Evolutionary conservation across 2,113 vertebrate genomes (phyloP).

Genomic region (Nesoenas mayeri): DNA sequence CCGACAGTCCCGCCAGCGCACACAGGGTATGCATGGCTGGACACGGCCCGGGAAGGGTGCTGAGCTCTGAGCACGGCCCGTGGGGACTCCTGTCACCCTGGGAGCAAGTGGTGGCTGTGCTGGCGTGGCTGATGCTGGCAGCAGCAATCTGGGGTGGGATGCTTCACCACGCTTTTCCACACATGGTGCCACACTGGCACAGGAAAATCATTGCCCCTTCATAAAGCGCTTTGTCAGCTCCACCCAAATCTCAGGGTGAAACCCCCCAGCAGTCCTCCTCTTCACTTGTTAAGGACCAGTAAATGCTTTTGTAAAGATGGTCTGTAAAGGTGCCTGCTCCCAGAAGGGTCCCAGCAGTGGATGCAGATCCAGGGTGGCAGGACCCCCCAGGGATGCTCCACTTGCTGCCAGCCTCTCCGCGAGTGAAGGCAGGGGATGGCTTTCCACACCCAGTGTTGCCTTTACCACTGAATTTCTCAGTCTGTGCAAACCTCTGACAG

Average conservation of each 20-base stretch:
- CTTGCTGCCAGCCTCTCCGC: rapidly evolving
- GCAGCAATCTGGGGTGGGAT: background rate
- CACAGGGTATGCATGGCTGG: conserved; percentile 69
- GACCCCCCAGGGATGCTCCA: background rate
- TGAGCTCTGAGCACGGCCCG: rapidly evolving
- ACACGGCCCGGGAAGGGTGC: rapidly evolving
- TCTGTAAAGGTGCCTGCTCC: rapidly evolving
- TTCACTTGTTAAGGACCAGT: background rate
- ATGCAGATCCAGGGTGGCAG: background rate
- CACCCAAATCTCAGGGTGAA: background rate
- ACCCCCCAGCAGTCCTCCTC: background rate
- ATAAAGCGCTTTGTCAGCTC: background rate
- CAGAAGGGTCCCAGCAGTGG: background rate
- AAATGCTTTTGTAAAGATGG: background rate
- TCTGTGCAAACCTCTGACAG: rapidly evolving
- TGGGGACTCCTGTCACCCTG: rapidly evolving
- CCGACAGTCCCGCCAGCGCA: conserved; percentile 67
- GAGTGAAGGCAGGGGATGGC: background rate
- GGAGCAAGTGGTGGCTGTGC: rapidly evolving
- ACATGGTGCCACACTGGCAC: rapidly evolving
- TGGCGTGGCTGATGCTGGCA: rapidly evolving
- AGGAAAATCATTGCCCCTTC: background rate
- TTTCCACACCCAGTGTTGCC: background rate
- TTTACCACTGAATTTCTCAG: background rate
- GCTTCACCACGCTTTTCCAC: rapidly evolving